phyloP scores from a whole-genome alignment of 2,113 vertebrate species.

The Cebus imitator region DNA sequence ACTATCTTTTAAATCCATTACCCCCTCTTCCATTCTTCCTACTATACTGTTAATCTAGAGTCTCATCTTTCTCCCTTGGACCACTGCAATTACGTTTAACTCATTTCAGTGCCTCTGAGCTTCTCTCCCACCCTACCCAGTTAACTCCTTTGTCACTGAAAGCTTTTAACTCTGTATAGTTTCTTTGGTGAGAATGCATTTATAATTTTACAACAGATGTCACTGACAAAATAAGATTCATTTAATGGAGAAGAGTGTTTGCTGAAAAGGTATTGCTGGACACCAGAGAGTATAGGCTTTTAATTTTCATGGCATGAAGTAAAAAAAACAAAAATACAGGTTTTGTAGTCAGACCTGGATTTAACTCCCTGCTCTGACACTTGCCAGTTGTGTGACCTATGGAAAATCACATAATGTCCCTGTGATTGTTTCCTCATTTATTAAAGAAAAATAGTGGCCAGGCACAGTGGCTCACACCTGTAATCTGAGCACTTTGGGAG shows the following conservation, averaged over 20 bases:
- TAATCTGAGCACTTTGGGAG: neutral
- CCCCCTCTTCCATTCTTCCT: neutral
- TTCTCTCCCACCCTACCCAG: neutral
- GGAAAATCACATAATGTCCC: constrained; percentile 14
- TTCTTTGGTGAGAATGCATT: neutral
- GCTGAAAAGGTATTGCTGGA: constrained; percentile 7
- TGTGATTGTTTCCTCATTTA: neutral
- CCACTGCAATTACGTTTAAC: neutral
- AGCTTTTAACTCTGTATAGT: neutral
- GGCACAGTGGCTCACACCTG: neutral
- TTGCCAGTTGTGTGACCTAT: neutral
- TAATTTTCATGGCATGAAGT: too few relatives aligned
- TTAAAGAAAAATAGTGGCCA: neutral
- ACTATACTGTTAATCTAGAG: neutral
- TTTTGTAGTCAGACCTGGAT: neutral
- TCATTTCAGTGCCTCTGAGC: neutral
- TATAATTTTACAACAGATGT: neutral
- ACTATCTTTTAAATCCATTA: neutral
- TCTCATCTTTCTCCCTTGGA: neutral
- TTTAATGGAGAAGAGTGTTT: neutral
- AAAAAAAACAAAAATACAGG: too few relatives aligned
- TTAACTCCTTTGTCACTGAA: neutral
- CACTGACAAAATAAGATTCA: neutral
- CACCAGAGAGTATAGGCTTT: neutral
- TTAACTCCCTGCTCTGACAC: neutral